Percentiles rank a stretch among this genome's conserved stretches.
phyloP scores from a whole-genome alignment of 1,140 invertebrate genomes.

The Araneus ventricosus region DNA sequence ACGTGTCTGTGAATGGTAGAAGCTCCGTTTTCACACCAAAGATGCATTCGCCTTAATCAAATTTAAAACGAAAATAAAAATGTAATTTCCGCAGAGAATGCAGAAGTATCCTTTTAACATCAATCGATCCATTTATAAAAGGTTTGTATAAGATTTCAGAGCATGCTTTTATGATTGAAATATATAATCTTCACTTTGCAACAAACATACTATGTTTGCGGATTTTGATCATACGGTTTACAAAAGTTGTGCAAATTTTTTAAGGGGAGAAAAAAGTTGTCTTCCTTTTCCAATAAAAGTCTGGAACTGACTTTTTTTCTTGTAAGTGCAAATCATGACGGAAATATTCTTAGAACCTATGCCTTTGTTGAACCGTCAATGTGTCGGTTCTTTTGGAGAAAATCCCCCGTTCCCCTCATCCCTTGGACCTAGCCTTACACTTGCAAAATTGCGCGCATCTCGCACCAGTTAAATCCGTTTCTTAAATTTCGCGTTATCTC shows the following conservation, averaged over 20 bases:
- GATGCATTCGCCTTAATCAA: too few relatives aligned
- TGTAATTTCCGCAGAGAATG: too few relatives aligned
- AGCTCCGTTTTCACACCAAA: too few relatives aligned
- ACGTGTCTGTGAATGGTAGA: too few relatives aligned
- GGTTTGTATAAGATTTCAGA: too few relatives aligned
- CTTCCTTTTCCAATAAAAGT: not conserved
- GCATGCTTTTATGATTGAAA: too few relatives aligned
- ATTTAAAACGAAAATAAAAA: too few relatives aligned
- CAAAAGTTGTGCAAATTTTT: not conserved
- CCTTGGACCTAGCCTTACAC: not conserved
- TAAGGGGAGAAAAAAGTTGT: not conserved
- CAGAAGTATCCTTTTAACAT: too few relatives aligned
- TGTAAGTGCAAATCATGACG: constrained; percentile 6
- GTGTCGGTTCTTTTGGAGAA: not conserved
- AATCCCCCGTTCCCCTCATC: not conserved
- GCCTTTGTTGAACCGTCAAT: not conserved
- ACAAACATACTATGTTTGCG: too few relatives aligned
- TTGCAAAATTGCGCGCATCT: constrained; percentile 48
- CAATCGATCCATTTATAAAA: too few relatives aligned
- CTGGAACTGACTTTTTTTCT: not conserved
- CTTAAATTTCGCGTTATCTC: constrained; percentile 65
- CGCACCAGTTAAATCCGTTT: constrained; percentile 46
- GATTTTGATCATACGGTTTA: too few relatives aligned
- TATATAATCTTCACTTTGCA: too few relatives aligned
- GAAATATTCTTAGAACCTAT: not conserved